phyloP scores from a whole-genome alignment of 2,888 invertebrate species.

The Hyalella azteca region DNA sequence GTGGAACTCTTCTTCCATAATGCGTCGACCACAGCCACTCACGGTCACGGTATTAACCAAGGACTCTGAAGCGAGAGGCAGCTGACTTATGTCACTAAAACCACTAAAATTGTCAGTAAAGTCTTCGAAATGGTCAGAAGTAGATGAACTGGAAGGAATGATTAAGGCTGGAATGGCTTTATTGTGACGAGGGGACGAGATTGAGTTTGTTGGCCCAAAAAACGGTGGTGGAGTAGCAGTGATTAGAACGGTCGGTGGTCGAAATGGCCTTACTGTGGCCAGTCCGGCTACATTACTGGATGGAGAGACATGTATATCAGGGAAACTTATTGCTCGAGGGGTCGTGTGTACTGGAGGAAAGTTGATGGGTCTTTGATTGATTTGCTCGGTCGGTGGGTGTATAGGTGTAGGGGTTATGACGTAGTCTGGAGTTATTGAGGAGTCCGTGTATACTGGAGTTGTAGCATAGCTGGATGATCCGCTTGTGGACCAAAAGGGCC shows the following conservation, averaged over 20 bases:
- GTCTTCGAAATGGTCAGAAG: not conserved
- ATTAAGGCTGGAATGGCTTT: not conserved
- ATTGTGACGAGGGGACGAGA: not conserved
- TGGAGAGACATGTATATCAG: not conserved
- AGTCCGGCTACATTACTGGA: not conserved
- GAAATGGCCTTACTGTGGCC: not conserved
- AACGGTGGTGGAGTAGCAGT: not conserved
- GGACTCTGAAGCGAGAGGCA: slow-evolving; percentile 11
- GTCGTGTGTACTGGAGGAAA: too few species aligned
- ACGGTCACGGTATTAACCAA: not conserved
- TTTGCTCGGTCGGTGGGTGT: too few species aligned
- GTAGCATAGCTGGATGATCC: too few species aligned
- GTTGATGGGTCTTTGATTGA: too few species aligned
- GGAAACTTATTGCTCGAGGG: not conserved
- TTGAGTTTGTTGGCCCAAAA: not conserved
- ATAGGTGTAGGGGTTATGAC: too few species aligned
- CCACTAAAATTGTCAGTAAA: not conserved
- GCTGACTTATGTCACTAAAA: slow-evolving; percentile 19
- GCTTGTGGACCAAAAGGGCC: too few species aligned
- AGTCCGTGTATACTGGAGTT: too few species aligned
- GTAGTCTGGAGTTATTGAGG: too few species aligned
- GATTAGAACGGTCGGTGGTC: not conserved
- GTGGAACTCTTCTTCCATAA: not conserved
- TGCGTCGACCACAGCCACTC: not conserved
- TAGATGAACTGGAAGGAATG: not conserved